A percentile compares a stretch with the other conserved stretches of the same genome.
Conservation (phyloP, 2,888 invertebrate species). For the Cataglyphis rosenhaueri region DNA sequence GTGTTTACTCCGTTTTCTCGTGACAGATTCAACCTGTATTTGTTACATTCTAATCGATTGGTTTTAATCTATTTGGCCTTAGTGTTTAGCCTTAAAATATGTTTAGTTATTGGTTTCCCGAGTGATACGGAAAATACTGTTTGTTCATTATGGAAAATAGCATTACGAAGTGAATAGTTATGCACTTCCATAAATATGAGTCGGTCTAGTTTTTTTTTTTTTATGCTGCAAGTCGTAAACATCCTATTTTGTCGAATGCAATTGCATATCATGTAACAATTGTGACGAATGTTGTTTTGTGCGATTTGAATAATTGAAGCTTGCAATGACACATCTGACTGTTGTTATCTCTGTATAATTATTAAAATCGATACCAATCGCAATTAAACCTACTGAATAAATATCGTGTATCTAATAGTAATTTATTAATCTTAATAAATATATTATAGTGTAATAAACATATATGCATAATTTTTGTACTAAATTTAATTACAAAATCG, state of each 20-base stretch:
- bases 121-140: background rate
- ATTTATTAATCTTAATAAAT: conserved; percentile 17
- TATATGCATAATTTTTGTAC: background rate
- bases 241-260: background rate
- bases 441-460: background rate
- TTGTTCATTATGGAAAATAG: background rate
- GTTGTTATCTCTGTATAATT: background rate
- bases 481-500: conserved; percentile 4
- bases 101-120: background rate
- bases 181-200: background rate
- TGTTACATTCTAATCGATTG: conserved; percentile 27
- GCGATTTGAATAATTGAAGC: background rate
- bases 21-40: background rate
- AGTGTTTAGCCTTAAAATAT: conserved; percentile 1
- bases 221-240: background rate
- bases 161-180: background rate
- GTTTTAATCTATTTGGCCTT: conserved; percentile 6
- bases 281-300: background rate
- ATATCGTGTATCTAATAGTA: background rate
- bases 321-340: background rate
- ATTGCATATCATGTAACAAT: background rate
- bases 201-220: background rate
- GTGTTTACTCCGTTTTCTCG: conserved; percentile 9
- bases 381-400: background rate
- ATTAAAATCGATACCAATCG: background rate